Base-by-base conservation (phyloP, 1,140 invertebrate species). In the Hestina assimilis region DNA sequence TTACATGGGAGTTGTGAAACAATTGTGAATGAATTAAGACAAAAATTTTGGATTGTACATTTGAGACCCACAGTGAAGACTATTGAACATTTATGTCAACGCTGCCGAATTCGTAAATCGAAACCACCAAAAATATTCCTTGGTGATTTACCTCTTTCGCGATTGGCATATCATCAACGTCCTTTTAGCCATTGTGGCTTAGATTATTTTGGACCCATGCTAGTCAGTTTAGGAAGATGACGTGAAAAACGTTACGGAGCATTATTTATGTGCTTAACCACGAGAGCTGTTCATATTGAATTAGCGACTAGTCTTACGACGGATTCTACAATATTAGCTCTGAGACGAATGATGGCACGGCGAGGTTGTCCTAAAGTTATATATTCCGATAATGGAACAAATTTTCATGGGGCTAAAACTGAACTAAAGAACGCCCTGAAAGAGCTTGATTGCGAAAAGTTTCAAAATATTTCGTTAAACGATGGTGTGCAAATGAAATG, bases 131-230 rank as follows among this genome's bases (percentile, higher is more conserved):
- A 35, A 15, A 9, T 11, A 35, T n/a, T 11, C 2, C 1, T 35
- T 6, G 31, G 31, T 3, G 31, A 35, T n/a, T 35, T 35, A 35
- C 31, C 31, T 2, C 1, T 15, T 12, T 9, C 31, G 1, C 6
- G 31, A 14, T 35, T 35, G 14, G n/a, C 31, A 4, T 11, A 35
- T 35, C 31, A 35, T 14, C 31, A 14, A 11, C 31, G 31, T n/a
- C 31, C 31, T 35, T 35, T 35, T 35, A 35, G 6, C 4, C 31
- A 35, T 11, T 35, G 31, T 35, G 31, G 31, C 2, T 14, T 51
- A 1, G 47, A 51, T 24, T 51, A 51, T 26, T 51, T 51, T 23
- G 47, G 47, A 33, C 45, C 45, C 6, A 15, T 48, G 20, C 11
- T 11, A 8, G 26, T 48, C 17, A 11, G 12, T 8, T 15, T 48